Evolutionary conservation across 2,113 vertebrate species (phyloP), one percentile per base, ranked within the genome.

Genomic region (Passerina amoena): DNA sequence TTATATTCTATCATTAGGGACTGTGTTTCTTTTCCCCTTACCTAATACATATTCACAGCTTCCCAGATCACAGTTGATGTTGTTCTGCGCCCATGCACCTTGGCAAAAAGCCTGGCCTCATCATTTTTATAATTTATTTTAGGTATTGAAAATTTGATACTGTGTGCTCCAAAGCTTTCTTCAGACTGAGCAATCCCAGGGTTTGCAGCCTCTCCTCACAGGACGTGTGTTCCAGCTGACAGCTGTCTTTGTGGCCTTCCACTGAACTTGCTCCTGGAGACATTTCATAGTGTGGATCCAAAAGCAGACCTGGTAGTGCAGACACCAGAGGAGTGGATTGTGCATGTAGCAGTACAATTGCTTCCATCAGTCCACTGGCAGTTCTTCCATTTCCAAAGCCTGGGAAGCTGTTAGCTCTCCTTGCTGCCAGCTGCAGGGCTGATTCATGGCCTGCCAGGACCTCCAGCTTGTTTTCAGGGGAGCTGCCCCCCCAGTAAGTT

Each of bases 191-290:
- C 23, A 79, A 40, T 48, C 24, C 14, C 37, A 11, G 3, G 68
- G 25, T 45, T 14, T 71, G 75, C 51, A 92, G 38, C 22, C 11
- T 54, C 15, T 59, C 23, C 11, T 86, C 30, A 6, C 7, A 47
- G 48, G 44, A 11, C 0, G 0, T 8, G 30, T 56, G 18, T 15
- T 82, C 11, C 28, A 53, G 69, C 31, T 5, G 0, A 35, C n/a
- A 61, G 1, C 12, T 47, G 7, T 40, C 33, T 48, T 42, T 45
- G 20, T 63, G 38, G 14, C 33, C 19, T 68, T 76, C 59, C 33
- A 19, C 33, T 63, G 38, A 47, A 54, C 70, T 86, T 77, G 33
- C 5, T 72, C 3, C 35, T 51, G 11, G 13, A 69, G 44, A 19
- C 48, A 12, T 33, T 60, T 80, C 33, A 6, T 14, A 6, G 6